Conservation (phyloP, 2,888 invertebrate species). For the Aradus depressus region DNA sequence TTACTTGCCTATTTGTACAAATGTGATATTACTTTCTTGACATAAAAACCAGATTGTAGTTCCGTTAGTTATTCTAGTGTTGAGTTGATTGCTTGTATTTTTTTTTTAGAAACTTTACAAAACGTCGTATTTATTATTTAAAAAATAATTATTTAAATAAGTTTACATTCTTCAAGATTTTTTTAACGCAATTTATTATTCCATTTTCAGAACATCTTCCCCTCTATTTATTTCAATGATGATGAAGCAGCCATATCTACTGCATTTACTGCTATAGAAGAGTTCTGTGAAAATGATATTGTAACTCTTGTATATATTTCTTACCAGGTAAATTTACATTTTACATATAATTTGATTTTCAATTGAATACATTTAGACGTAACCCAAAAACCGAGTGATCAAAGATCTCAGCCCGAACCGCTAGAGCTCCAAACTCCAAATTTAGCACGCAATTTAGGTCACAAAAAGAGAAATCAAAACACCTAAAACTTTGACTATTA, state of each 20-base stretch:
- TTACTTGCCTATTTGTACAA: too few relatives aligned
- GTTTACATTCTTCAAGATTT: background rate
- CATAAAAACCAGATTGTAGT: too few relatives aligned
- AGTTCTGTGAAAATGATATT: conserved; percentile 1
- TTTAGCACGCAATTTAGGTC: too few relatives aligned
- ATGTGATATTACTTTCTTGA: too few relatives aligned
- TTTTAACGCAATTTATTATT: background rate
- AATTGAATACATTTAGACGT: background rate
- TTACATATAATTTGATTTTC: background rate
- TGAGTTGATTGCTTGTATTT: too few relatives aligned
- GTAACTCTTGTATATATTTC: conserved; percentile 1
- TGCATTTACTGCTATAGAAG: background rate
- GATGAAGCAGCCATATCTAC: background rate
- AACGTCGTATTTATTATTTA: background rate
- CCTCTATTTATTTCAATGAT: conserved; percentile 4
- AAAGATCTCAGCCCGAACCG: too few relatives aligned
- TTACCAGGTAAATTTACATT: conserved; percentile 5
- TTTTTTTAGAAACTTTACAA: too few relatives aligned
- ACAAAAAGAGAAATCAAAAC: too few relatives aligned
- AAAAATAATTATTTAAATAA: background rate
- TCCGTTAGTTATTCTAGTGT: too few relatives aligned
- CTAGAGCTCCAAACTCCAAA: too few relatives aligned
- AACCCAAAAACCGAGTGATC: too few relatives aligned
- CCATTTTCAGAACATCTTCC: conserved; percentile 7
- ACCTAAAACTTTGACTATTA: too few relatives aligned